Evolutionary conservation across 2,797 vertebrate genomes (phyloP), one percentile per base, ranked within the genome.

Genomic region (Eidolon dupreanum): DNA sequence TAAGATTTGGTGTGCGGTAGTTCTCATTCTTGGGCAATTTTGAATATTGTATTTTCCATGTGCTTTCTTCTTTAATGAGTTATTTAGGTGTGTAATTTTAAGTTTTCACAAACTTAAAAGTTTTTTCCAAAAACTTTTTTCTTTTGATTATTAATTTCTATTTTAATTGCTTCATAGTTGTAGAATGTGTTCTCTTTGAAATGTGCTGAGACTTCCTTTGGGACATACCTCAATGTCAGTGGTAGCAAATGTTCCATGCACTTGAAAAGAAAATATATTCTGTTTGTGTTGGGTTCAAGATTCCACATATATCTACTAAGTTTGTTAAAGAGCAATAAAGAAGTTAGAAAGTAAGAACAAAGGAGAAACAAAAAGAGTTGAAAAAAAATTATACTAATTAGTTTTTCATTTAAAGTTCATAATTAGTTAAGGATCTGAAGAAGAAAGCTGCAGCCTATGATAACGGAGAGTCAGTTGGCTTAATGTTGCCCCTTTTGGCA

Each of bases 291-390:
- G 38, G 31, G 28, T 41, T 92, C 20, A 53, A n/a, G 20, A 61
- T 77, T 71, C 49, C 57, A 2, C 3, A 77, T 43, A 17, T 59
- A 70, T 71, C 51, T 82, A 88, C 26, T 15, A n/a, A 85, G 19
- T 93, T 88, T 55, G 33, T 88, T 91, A 82, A 71, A 53, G 46
- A 91, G n/a, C 5, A 70, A 49, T 74, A 74, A 92, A 89, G 22
- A 84, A 43, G 20, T 46, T 49, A 33, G 66, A 49, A 84, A 83
- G 11, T 84, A 89, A 70, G 55, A 55, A 20, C 24, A 91, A 95
- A 75, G 65, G 20, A 9, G 22, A 9, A 92, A 73, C 22, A 89
- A 81, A 49, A 46, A 94, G 31, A 92, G 7, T 6, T 74, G 71
- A 90, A 68, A 33, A 82, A 87, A 83, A 75, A 81, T 41, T 51